Conservation (phyloP, 2,113 vertebrate species). For the Alligator sinensis region DNA sequence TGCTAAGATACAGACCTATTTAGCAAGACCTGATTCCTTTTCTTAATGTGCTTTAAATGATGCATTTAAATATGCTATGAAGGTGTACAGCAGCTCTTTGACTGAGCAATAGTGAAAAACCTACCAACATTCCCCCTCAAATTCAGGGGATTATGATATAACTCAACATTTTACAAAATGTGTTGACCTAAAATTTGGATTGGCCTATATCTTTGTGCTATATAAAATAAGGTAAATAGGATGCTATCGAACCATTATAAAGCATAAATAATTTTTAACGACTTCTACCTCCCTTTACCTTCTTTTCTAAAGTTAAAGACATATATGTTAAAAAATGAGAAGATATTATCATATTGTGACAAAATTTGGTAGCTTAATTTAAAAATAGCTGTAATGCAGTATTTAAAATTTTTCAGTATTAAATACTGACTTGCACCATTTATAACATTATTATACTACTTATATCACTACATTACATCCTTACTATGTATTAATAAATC, state of each 20-base stretch:
- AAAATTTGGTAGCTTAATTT: slow-evolving; percentile 18
- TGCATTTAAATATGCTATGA: background rate
- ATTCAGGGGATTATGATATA: background rate
- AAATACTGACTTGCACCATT: slow-evolving; percentile 39
- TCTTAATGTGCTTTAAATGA: slow-evolving; percentile 36
- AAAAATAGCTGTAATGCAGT: slow-evolving; percentile 15
- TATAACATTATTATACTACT: slow-evolving; percentile 32
- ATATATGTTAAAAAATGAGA: background rate
- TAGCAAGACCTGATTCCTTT: background rate
- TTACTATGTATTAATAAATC: slow-evolving; percentile 48
- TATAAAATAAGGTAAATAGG: background rate
- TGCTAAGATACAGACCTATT: background rate
- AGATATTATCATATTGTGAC: background rate
- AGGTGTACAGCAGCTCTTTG: background rate
- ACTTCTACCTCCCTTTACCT: background rate
- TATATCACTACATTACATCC: slow-evolving; percentile 25
- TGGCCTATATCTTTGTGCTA: background rate
- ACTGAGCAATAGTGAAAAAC: background rate
- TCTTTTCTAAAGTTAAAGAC: background rate
- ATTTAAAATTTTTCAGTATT: slow-evolving; percentile 34
- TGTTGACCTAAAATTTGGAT: background rate
- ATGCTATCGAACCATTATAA: background rate
- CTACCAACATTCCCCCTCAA: background rate
- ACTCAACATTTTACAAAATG: background rate
- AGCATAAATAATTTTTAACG: background rate